A percentile compares a stretch with the other conserved stretches of the same genome.
phyloP scores from a whole-genome alignment of 2,888 invertebrate genomes.

The Chalcosyrphus nemorum region DNA sequence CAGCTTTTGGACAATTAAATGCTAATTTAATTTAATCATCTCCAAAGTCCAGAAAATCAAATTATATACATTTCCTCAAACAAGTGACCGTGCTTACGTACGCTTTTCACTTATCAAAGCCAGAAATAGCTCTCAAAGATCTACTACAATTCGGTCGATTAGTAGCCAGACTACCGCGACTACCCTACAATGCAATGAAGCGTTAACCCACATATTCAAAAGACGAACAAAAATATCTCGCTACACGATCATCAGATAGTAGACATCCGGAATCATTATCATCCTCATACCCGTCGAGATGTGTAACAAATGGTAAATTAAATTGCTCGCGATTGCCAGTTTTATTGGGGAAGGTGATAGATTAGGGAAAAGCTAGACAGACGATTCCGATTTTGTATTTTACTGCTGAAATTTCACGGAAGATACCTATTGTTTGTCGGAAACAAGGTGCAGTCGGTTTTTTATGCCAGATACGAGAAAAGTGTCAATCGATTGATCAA shows the following conservation, averaged over 20 bases:
- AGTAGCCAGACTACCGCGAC: background rate
- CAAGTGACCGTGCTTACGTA: background rate
- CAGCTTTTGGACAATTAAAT: background rate
- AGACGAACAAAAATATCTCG: constrained; percentile 9
- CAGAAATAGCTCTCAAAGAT: background rate
- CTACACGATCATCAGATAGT: constrained; percentile 24
- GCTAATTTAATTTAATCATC: constrained; percentile 1
- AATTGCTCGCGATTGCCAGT: constrained; percentile 21
- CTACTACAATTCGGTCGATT: background rate
- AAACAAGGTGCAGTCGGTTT: constrained; percentile 14
- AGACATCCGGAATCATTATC: constrained; percentile 32
- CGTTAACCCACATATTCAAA: constrained; percentile 30
- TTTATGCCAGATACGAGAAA: background rate
- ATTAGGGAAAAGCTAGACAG: constrained; percentile 10
- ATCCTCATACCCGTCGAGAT: constrained; percentile 5
- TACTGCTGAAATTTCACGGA: constrained; percentile 25
- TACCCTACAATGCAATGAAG: constrained; percentile 19
- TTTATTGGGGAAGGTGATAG: background rate
- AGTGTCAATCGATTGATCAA: constrained; percentile 26
- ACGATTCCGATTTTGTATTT: background rate
- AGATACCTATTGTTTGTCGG: background rate
- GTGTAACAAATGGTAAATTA: constrained; percentile 21
- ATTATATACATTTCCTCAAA: background rate
- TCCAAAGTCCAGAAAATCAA: background rate
- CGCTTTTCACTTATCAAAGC: constrained; percentile 19